phyloP scores from a whole-genome alignment of 1,140 invertebrate species.

The Drosophila erecta region DNA sequence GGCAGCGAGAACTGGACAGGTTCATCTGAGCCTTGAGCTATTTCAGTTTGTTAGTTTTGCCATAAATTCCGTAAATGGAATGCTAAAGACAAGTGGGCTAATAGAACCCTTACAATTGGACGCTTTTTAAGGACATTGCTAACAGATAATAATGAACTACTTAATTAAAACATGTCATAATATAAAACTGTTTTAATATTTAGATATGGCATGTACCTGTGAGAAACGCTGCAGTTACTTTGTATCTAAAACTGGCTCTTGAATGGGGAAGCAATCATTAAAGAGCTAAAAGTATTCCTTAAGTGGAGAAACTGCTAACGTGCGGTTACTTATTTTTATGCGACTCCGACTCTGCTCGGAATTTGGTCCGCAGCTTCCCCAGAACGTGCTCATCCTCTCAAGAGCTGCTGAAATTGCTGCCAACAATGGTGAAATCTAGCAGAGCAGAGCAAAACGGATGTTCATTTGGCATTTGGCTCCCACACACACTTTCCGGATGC shows the following conservation, averaged over 20 bases:
- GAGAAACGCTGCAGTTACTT: too few relatives aligned
- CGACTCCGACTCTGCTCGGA: conserved; percentile 1
- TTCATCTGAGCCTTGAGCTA: conserved; percentile 28
- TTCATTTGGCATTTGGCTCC: conserved; percentile 48
- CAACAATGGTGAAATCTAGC: conserved; percentile 43
- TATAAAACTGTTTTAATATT: too few relatives aligned
- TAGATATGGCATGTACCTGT: too few relatives aligned
- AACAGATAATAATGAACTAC: too few relatives aligned
- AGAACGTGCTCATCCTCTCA: conserved; percentile 21
- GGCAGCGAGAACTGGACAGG: conserved; percentile 20
- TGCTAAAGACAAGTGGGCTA: too few relatives aligned
- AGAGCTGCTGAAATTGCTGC: conserved; percentile 15
- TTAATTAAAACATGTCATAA: too few relatives aligned
- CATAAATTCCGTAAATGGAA: conserved; percentile 18
- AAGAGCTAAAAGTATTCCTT: neutral
- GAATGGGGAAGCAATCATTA: neutral
- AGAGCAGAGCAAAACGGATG: conserved; percentile 46
- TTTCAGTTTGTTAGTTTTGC: conserved; percentile 27
- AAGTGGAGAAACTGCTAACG: neutral
- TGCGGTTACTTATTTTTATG: conserved; percentile 29
- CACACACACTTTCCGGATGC: conserved; percentile 10
- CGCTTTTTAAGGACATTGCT: neutral
- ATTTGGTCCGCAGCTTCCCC: conserved; percentile 31
- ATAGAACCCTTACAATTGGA: neutral
- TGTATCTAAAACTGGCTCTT: too few relatives aligned